Evolutionary conservation across 92 coral and sea anemone species (phyloP), one percentile per base, ranked within the genome.

Genomic region (Ricordea florida): DNA sequence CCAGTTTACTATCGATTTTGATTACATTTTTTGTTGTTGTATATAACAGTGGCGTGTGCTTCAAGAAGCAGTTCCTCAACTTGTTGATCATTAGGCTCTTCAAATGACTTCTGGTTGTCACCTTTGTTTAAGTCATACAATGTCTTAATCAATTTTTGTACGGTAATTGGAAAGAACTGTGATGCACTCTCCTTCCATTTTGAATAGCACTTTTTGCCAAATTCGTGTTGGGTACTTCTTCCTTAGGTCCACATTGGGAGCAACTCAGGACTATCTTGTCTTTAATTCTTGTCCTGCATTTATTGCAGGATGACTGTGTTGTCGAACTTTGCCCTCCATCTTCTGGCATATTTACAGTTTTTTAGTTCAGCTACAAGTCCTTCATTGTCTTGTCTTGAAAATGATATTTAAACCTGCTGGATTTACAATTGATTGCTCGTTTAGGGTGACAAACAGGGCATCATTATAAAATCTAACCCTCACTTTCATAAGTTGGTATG

Each of bases 361-460:
- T 64, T 55, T 13, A 13, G 18, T 32, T 64, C 57, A 18, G 72
- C 41, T 16, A 10, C 43, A 18, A 64, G 30, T 27, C 7, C 18
- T 44, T 64, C 37, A 23, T 64, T 36, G 36, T 64, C 72, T 37
- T 40, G 14, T 43, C 72, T 43, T 17, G 49, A 14, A 6, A 18
- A 48, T 3, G 8, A 16, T 31, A 7, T n/a, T 3, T 37, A 33
- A 24, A 2, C 0, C 14, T 36, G 69, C 48, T 62, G 44, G 51
- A 28, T 23, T 62, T n/a, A 36, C 23, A 13, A 37, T 28, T 62
- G 69, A 62, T 29, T 62, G 69, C 40, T 51, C 67, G 69, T 67
- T 79, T 17, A 78, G 77, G 33, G 85, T 67, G 29, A 67, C 59
- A 53, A 55, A 78, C 25, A 61, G 72, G 21, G 57, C 69, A 47